Percentiles rank a stretch among this genome's conserved stretches.
Conservation (phyloP, 2,797 vertebrate species). For the Hemitrygon akajei region DNA sequence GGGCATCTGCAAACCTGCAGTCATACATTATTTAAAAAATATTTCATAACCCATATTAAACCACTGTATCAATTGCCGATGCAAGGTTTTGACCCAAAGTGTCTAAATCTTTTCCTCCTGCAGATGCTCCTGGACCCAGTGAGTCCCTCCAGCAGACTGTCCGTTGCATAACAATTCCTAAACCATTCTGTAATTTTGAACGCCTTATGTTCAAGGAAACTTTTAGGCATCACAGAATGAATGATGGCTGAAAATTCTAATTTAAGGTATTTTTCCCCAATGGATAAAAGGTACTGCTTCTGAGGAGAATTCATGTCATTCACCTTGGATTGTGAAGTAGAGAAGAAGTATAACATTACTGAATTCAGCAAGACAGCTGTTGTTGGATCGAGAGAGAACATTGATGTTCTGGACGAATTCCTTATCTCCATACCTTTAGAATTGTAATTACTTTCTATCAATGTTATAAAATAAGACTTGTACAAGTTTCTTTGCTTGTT, state of each 20-base stretch:
- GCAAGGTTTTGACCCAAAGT: no score
- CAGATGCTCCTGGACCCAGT: no score
- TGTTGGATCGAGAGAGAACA: neutral
- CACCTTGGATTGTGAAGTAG: neutral
- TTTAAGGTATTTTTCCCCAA: neutral
- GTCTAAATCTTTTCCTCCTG: no score
- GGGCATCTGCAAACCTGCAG: neutral
- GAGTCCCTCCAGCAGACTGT: no score
- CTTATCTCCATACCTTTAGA: neutral
- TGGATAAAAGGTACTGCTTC: neutral
- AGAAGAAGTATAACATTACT: neutral
- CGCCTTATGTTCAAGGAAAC: neutral
- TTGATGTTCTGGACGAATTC: neutral
- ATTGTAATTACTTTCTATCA: neutral
- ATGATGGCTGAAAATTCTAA: neutral
- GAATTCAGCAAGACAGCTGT: neutral
- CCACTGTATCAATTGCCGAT: no score
- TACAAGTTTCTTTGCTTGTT: neutral
- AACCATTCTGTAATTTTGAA: neutral
- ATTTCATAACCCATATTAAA: neutral
- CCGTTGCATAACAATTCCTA: neutral
- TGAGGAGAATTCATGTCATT: neutral
- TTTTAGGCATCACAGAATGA: neutral
- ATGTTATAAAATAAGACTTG: neutral
- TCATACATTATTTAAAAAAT: neutral